Percentiles rank a stretch among this genome's conserved stretches.
Evolutionary conservation across 30 jellyfish, hydroid and myxozoan genomes (phyloP).

Genomic region (Clytia hemisphaerica): DNA sequence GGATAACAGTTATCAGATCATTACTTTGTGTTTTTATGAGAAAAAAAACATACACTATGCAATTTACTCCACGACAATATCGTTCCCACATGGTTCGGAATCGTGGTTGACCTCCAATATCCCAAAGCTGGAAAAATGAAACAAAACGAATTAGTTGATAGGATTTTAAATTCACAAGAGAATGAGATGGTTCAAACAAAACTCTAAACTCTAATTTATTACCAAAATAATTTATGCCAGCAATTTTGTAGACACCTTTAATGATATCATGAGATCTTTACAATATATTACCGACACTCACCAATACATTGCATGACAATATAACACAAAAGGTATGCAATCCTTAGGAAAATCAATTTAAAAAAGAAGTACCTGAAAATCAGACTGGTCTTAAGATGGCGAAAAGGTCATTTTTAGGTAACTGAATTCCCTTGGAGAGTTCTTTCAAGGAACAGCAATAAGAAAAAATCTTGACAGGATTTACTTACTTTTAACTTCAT

Average conservation of each 20-base stretch:
- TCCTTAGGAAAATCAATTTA: too few species aligned
- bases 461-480: neutral
- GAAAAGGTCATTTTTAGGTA: too few species aligned
- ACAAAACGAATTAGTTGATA: neutral
- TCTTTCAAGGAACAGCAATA: neutral
- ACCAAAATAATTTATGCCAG: neutral
- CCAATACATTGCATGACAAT: too few species aligned
- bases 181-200: too few species aligned
- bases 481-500: too few species aligned
- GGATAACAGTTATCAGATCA: neutral
- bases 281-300: too few species aligned
- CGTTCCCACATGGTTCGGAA: constrained; percentile 98
- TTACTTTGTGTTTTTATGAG: neutral
- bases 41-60: constrained; percentile 77
- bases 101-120: constrained; percentile 99
- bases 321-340: too few species aligned
- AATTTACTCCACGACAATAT: constrained; percentile 97
- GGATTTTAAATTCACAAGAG: neutral
- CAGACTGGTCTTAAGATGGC: too few species aligned
- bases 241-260: neutral
- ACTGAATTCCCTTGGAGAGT: too few species aligned
- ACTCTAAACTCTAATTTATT: too few species aligned
- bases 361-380: too few species aligned
- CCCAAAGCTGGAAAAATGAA: constrained; percentile 76
- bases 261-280: too few species aligned